These are phyloP conservation scores for Habrosyne pyritoides DNA, from an alignment of 2,888 invertebrate genomes.

Conservation along the genomic window DNA sequence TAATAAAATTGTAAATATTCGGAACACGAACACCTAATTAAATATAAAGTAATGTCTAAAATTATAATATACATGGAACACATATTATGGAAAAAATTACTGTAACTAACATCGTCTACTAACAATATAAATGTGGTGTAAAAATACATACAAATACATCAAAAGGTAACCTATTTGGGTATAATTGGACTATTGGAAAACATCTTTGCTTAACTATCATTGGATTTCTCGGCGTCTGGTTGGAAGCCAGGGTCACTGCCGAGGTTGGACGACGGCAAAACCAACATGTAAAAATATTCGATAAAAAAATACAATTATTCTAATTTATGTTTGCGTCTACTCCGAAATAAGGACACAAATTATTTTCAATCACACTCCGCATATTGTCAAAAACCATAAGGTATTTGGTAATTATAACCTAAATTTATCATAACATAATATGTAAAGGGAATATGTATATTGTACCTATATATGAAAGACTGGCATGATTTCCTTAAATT, in stretches of 20 bases:
- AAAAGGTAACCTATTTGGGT: background rate
- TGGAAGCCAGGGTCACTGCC: background rate
- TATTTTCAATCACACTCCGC: background rate
- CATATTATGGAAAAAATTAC: background rate
- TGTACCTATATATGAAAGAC: background rate
- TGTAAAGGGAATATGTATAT: background rate
- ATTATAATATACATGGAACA: background rate
- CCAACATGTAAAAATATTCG: background rate
- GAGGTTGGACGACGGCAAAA: background rate
- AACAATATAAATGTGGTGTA: background rate
- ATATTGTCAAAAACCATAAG: background rate
- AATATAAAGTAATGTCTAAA: background rate
- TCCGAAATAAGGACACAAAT: background rate
- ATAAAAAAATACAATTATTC: background rate
- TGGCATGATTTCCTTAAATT: background rate
- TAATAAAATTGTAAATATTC: background rate
- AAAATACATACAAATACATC: background rate
- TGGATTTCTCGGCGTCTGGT: background rate
- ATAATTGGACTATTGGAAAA: background rate
- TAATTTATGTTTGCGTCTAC: background rate
- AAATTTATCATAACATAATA: background rate
- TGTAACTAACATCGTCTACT: background rate
- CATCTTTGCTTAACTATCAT: background rate
- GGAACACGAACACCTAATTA: background rate
- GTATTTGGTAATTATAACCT: background rate